Evolutionary conservation across 2,113 vertebrate species (phyloP), one percentile per base, ranked within the genome.

Genomic region (Scytalopus superciliaris): DNA sequence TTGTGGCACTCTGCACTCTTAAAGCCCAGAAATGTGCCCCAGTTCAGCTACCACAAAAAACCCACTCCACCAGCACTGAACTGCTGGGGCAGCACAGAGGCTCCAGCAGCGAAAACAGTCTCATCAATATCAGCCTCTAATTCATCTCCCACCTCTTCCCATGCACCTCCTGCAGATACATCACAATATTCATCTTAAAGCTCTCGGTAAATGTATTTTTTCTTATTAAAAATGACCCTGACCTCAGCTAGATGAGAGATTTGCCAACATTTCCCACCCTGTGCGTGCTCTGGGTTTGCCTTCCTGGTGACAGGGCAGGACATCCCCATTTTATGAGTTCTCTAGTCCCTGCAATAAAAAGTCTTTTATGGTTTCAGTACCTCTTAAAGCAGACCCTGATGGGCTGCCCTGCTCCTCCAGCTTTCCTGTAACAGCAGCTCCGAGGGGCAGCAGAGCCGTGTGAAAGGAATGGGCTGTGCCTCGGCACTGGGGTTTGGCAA

Each of bases 131-230:
- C 60, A 56, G 69, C 24, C 62, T 70, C 42, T 53, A 64, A 55
- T 49, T 84, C 19, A 24, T 23, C 52, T 90, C 56, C 57, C 35
- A 2, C 30, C 64, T 86, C 3, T 1, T 16, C 60, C 50, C 0
- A 0, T 1, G 2, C 11, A 44, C 49, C 62, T 79, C 22, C 69
- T 33, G 44, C 0, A 0, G n/a, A 33, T 68, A 62, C 25, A 3
- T 55, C 74, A 16, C 2, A 2, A 11, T 14, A 25, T 24, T 44
- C 69, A 14, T 19, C 40, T 21, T 31, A 55, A 83, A 94, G 25
- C 31, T 35, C 60, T 56, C 9, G 9, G 37, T 7, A 87, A 69
- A 73, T 42, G 10, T 37, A 10, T 50, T 84, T 81, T 75, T 74
- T 73, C 49, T n/a, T 69, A n/a, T 49, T 89, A 55, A 76, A 87